phyloP scores from a whole-genome alignment of 2,113 vertebrate genomes.

The Herpailurus yagouaroundi region DNA sequence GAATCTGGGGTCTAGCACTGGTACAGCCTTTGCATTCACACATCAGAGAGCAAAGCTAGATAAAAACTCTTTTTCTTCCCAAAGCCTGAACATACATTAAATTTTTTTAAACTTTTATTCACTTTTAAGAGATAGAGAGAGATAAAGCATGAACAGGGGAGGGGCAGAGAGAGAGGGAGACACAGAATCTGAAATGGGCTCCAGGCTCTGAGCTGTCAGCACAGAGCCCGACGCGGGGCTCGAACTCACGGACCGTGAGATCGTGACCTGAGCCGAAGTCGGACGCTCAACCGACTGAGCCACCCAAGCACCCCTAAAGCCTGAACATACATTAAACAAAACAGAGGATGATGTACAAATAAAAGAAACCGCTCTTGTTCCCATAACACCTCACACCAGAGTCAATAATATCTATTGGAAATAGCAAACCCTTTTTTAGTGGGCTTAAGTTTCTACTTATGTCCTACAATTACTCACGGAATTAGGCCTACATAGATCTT shows the following conservation, averaged over 20 bases:
- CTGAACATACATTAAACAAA: conserved; percentile 29
- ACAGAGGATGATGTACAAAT: not conserved
- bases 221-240: no score
- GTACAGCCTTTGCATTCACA: not conserved
- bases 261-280: no score
- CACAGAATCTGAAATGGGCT: no score
- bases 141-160: no score
- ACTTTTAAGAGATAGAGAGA: no score
- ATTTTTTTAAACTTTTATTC: not conserved
- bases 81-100: conserved; percentile 13
- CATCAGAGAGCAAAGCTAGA: not conserved
- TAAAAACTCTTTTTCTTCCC: not conserved
- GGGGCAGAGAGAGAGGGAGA: no score
- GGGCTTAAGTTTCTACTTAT: not conserved
- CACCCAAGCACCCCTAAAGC: no score
- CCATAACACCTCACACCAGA: not conserved
- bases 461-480: not conserved
- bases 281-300: no score
- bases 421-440: not conserved
- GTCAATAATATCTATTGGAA: not conserved
- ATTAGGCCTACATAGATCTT: not conserved
- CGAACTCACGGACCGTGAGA: no score
- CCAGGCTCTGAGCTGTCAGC: no score
- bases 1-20: conserved; percentile 24
- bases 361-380: not conserved